Percentiles rank a stretch among this genome's conserved stretches.
Conservation (phyloP, 2,113 vertebrate species). For the Podocnemis expansa region DNA sequence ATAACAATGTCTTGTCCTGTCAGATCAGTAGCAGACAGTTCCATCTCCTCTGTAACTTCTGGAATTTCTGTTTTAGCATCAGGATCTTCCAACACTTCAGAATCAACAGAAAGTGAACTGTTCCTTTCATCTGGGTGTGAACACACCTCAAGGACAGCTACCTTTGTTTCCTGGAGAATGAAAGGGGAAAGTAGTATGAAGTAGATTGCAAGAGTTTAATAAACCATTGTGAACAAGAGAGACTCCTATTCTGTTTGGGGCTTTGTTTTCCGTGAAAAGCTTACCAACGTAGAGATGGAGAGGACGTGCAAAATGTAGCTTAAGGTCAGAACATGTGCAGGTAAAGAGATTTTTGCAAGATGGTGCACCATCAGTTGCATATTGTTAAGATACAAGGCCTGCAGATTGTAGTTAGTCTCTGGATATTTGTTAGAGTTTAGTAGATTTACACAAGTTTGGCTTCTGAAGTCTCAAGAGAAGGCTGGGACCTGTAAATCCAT, state of each 20-base stretch:
- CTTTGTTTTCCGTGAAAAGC: background rate
- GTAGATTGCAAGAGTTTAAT: background rate
- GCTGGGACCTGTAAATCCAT: background rate
- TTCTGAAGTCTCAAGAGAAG: background rate
- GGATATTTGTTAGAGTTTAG: background rate
- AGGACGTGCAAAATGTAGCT: background rate
- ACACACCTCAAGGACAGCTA: background rate
- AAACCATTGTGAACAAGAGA: background rate
- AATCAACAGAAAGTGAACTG: background rate
- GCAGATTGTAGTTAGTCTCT: background rate
- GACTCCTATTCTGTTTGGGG: background rate
- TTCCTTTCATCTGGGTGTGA: background rate
- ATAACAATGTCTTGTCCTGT: conserved; percentile 34
- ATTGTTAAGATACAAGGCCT: background rate
- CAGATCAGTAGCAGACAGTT: background rate
- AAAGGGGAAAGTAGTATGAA: background rate
- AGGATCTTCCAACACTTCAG: conserved; percentile 7
- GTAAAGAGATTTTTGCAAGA: background rate
- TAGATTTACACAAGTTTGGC: background rate
- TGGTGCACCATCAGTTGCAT: accelerated
- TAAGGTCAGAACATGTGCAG: background rate
- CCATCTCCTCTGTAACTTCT: conserved; percentile 36
- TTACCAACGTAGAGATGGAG: background rate
- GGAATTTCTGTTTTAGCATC: background rate
- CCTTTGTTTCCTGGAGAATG: background rate